Conservation (phyloP, 1,140 invertebrate genomes). For the Battus philenor region DNA sequence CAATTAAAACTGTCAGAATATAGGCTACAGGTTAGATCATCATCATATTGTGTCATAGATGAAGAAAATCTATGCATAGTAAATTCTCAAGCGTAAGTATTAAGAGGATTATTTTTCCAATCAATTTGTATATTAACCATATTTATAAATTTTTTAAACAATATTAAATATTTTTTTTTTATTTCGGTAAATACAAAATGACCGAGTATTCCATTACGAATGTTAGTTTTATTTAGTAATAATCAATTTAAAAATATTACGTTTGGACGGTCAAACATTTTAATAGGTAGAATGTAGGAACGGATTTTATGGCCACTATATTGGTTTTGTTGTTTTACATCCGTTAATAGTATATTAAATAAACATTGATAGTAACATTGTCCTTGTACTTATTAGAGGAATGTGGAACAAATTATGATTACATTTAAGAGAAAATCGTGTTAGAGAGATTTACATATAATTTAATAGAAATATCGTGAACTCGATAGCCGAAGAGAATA, state of each 20-base stretch:
- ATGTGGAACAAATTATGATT: conserved; percentile 1
- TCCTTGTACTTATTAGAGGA: background rate
- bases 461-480: conserved; percentile 34
- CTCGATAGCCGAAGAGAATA: conserved; percentile 28
- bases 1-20: conserved; percentile 15
- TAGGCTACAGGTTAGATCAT: background rate
- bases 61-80: background rate
- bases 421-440: conserved; percentile 1
- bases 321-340: background rate
- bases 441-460: conserved; percentile 23
- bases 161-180: too few relatives aligned
- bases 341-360: too few relatives aligned
- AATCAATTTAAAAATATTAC: too few relatives aligned
- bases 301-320: background rate
- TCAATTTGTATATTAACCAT: background rate
- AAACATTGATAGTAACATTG: background rate
- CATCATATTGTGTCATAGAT: background rate
- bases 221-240: too few relatives aligned
- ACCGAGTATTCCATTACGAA: too few relatives aligned
- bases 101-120: background rate
- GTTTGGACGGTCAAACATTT: background rate
- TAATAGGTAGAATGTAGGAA: background rate
- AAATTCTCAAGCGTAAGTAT: background rate
- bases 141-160: too few relatives aligned
- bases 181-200: too few relatives aligned